These are phyloP conservation scores for Rana temporaria DNA, from an alignment of 2,113 vertebrate genomes.

Conservation along the genomic window DNA sequence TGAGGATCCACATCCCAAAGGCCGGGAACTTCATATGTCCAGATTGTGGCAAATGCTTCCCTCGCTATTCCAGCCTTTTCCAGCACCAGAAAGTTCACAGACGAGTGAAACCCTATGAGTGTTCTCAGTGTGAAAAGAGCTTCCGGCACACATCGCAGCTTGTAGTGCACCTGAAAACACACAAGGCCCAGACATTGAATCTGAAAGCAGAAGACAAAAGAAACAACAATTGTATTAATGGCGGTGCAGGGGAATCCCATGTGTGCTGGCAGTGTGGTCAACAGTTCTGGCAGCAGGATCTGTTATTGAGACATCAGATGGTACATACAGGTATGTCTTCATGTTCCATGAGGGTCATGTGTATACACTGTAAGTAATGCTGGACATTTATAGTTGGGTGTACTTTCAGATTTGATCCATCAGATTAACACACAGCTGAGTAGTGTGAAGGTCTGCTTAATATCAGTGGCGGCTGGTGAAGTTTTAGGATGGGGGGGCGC, in stretches of 20 bases:
- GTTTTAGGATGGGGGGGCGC: too few relatives aligned
- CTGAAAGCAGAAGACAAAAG: too few relatives aligned
- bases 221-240: too few relatives aligned
- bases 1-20: slow-evolving; percentile 65
- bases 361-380: not conserved
- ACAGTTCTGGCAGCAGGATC: not conserved
- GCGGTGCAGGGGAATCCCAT: not conserved
- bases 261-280: not conserved
- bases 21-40: slow-evolving; percentile 32
- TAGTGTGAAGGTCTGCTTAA: not conserved
- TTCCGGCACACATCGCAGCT: slow-evolving; percentile 56
- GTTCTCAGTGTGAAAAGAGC: slow-evolving; percentile 63
- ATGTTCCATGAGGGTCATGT: not conserved
- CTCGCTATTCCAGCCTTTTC: slow-evolving; percentile 42
- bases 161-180: slow-evolving; percentile 67
- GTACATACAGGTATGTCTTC: slow-evolving; percentile 4
- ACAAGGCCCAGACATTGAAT: slow-evolving; percentile 3
- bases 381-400: not conserved
- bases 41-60: slow-evolving; percentile 42
- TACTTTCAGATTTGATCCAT: not conserved
- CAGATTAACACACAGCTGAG: too few relatives aligned
- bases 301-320: not conserved
- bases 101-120: slow-evolving; percentile 11
- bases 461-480: too few relatives aligned
- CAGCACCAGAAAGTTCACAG: slow-evolving; percentile 51